phyloP scores from a whole-genome alignment of 2,797 vertebrate species.

The Cercopithecus neglectus region DNA sequence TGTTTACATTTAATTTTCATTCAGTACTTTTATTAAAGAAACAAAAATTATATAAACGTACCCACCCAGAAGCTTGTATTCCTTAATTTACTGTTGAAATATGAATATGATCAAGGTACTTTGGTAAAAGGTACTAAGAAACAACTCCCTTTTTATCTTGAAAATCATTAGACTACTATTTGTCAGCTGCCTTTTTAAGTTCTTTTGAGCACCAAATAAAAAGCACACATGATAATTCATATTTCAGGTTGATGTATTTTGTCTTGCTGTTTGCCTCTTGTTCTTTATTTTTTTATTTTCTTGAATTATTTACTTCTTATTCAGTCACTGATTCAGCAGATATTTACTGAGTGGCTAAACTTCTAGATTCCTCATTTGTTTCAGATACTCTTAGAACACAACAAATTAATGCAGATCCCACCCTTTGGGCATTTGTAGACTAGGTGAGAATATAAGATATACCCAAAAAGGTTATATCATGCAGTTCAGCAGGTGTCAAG shows the following conservation, averaged over 20 bases:
- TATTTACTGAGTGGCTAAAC: background rate
- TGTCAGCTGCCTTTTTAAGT: background rate
- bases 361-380: background rate
- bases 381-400: background rate
- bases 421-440: background rate
- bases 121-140: conserved; percentile 5
- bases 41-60: background rate
- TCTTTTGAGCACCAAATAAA: background rate
- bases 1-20: conserved; percentile 25
- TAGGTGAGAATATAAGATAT: background rate
- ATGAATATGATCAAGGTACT: background rate
- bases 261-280: background rate
- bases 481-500: background rate
- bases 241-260: background rate
- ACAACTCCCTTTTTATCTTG: background rate
- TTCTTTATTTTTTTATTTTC: conserved; percentile 9
- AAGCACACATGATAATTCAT: background rate
- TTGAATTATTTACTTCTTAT: conserved; percentile 27
- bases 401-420: background rate
- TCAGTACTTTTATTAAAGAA: background rate
- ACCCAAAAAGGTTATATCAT: background rate
- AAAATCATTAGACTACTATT: background rate
- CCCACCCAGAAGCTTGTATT: background rate
- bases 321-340: background rate
- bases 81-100: background rate